Evolutionary conservation across 1,140 invertebrate species (phyloP).

Genomic region (Pseudachorutes palmiensis): DNA sequence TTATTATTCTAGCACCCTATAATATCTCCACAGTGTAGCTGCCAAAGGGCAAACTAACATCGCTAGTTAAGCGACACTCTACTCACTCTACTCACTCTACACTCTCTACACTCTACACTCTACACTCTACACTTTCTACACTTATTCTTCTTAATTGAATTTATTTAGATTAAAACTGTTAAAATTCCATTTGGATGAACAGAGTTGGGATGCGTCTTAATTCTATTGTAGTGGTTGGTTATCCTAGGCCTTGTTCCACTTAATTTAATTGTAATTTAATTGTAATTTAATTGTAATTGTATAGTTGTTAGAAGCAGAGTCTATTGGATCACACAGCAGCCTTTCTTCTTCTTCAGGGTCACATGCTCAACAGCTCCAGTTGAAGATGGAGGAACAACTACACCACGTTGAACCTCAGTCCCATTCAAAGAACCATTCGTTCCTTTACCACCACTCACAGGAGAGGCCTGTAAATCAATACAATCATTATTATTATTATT

Average conservation of each 20-base stretch:
- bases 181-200: background rate
- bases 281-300: no score
- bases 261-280: no score
- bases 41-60: no score
- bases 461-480: conserved; percentile 33
- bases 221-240: background rate
- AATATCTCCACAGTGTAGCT: no score
- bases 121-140: no score
- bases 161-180: background rate
- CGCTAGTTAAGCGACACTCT: no score
- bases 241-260: no score
- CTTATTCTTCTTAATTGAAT: no score
- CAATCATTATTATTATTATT: background rate
- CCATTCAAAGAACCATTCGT: conserved; percentile 43
- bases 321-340: conserved; percentile 81
- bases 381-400: conserved; percentile 56
- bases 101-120: no score
- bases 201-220: background rate
- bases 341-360: conserved; percentile 78
- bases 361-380: conserved; percentile 73
- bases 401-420: conserved; percentile 63
- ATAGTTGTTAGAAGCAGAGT: background rate
- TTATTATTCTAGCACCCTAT: no score
- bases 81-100: no score
- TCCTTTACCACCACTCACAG: conserved; percentile 28